Evolutionary conservation across 2,888 invertebrate species (phyloP), one percentile per base, ranked within the genome.

Genomic region (Anarsia innoxiella): DNA sequence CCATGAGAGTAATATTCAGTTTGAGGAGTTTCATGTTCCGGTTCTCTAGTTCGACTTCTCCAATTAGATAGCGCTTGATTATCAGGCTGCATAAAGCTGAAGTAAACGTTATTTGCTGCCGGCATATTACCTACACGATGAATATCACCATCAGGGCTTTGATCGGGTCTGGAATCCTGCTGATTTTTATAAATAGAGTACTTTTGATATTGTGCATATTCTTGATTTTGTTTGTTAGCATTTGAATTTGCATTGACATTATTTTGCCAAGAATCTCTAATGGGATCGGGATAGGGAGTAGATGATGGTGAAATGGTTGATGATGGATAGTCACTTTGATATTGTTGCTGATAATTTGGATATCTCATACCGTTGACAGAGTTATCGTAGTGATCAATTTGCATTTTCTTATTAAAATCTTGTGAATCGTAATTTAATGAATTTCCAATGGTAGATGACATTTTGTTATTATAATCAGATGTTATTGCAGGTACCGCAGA

Each of bases 311-410:
- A 48, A 8, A 59, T 46, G 11, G 82, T 75, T 5, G 83, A 72
- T 27, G 74, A 65, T 1, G 66, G 56, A 31, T 66, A 74, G 27
- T 80, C 78, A 39, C 64, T 74, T 45, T 68, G 70, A 49, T 71
- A 75, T 44, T 76, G 79, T 36, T 65, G 66, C 36, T 69, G 75
- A 1, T 59, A 37, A 46, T 63, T 46, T 0, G 76, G 75, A 52
- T 73, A 80, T 44, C 77, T 67, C 0, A 82, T 56, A 3, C 80
- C 80, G 46, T 72, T 77, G 3, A 64, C 73, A 10, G 80, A 71
- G 44, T 82, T 84, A 45, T 84, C 78, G 40, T 77, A 84, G 53
- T 82, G 80, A 46, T 83, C 79, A 35, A 79, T 74, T 48, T 74
- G 72, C 45, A 80, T 64, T 42, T 73, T 73, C 49, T 78, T 77